Evolutionary conservation across 2,113 vertebrate genomes (phyloP), one percentile per base, ranked within the genome.

Genomic region (Corythoichthys haematopterus): DNA sequence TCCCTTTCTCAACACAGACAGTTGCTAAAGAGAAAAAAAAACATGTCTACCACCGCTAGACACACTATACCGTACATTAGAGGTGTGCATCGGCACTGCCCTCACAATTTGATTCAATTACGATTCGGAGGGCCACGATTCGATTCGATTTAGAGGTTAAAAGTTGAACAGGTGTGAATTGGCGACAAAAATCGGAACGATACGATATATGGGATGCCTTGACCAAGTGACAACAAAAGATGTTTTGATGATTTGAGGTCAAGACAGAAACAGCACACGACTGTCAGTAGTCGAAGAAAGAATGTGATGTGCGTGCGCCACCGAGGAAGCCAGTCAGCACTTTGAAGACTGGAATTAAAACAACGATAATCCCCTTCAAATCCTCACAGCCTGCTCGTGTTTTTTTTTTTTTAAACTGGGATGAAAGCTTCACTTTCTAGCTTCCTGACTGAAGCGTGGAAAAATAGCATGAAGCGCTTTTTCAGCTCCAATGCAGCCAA

Each of bases 291-390:
- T 76, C 79, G 79, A 80, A 79, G 52, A 76, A 88, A 78, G 87
- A 89, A 90, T 90, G 86, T 80, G 77, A 28, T 57, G 81, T 79
- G 16, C 50, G 20, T 20, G 67, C 11, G n/a, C 10, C 52, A 33
- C 80, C 72, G 79, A 86, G 84, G 88, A 87, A 89, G 82, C 76
- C 76, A 85, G 88, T 89, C 89, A 91, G 90, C 86, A 86, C 79
- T 86, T 81, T 79, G 63, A 76, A 79, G 82, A 85, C 81, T 77
- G 16, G 47, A 65, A 48, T 65, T 74, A 87, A 28, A 88, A 73
- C 76, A 74, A 82, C 61, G n/a, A 71, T 53, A 65, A 70, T 75
- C 70, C 69, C 65, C 69, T 69, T 64, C 48, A 38, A 81, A 80
- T 80, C 77, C 72, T 80, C 80, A 78, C 65, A 66, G 69, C 70